Base-by-base conservation (phyloP, 1,140 invertebrate species). In the Lysiphlebus fabarum region DNA sequence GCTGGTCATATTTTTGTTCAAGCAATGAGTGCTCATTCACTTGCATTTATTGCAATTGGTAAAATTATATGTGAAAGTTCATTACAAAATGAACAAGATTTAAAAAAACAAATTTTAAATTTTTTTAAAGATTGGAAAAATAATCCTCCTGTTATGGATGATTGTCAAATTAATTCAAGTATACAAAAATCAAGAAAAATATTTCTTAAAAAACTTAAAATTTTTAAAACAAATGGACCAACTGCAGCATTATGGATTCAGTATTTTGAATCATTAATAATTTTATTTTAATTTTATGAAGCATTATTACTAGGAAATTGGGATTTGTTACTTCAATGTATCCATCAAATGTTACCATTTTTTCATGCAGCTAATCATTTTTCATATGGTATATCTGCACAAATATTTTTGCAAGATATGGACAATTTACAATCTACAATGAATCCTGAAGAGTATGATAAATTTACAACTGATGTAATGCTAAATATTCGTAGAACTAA, bases 401-500 rank as follows among this genome's bases (percentile, higher is more conserved):
- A 57, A 3, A 26, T 57, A 10, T 57, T 50, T 41, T 10, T 57
- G 7, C 55, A 57, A 57, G 36, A 40, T 8, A 57, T 57, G 47
- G 55, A 36, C 10, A 48, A 66, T 9, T 54, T 82, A 12, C 71
- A 76, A 68, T 64, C 76, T 66, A 78, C 76, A 73, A n/a, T 62
- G 54, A 54, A 69, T 40, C 42, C 65, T 9, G 54, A 33, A 61
- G 59, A 63, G 64, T 73, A 57, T 49, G 58, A 69, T 34, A 66
- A 53, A 49, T 69, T 70, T 48, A 73, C 41, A 74, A 74, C 38
- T 7, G 26, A 66, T 37, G 64, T 66, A 61, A 72, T 63, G 48
- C 76, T 74, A 58, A 75, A 73, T 2, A 65, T 73, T 38, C 63
- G 65, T 59, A 67, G 73, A 48, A 62, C 68, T 62, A 70, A 75